Conservation (phyloP, 1,140 invertebrate species). For the Homalodisca vitripennis region DNA sequence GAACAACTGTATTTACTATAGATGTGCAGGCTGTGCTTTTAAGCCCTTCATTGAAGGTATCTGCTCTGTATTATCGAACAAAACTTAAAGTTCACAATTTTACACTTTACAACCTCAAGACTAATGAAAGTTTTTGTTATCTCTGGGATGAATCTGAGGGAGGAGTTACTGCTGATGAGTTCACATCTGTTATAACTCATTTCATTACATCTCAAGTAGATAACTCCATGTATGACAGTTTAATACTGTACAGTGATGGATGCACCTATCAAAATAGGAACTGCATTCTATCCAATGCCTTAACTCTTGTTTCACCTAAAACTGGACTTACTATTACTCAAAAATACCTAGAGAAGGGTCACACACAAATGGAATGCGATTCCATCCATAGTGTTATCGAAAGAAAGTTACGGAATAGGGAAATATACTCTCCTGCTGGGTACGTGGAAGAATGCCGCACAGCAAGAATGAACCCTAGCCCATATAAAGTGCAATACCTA, state of each 20-base stretch:
- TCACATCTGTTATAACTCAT: conserved; percentile 36
- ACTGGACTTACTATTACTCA: conserved; percentile 39
- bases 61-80: conserved; percentile 11
- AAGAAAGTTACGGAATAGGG: too few species aligned
- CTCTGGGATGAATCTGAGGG: conserved; percentile 27
- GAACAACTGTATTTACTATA: conserved; percentile 27
- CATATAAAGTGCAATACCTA: conserved; percentile 35
- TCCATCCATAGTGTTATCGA: too few species aligned
- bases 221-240: conserved; percentile 9
- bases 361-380: conserved; percentile 42
- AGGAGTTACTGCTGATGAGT: conserved; percentile 14
- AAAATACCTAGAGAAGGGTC: conserved; percentile 42
- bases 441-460: conserved; percentile 30
- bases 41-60: conserved; percentile 13
- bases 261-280: too few species aligned
- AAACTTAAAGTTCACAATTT: conserved; percentile 26
- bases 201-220: conserved; percentile 27
- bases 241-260: too few species aligned
- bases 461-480: conserved; percentile 26
- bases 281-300: conserved; percentile 39
- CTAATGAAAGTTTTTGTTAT: conserved; percentile 9
- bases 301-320: conserved; percentile 33
- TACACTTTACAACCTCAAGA: conserved; percentile 18
- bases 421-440: too few species aligned
- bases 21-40: conserved; percentile 28